Percentiles rank a stretch among this genome's conserved stretches.
phyloP scores from a whole-genome alignment of 2,888 invertebrate genomes.

The Carpatolechia fugitivella region DNA sequence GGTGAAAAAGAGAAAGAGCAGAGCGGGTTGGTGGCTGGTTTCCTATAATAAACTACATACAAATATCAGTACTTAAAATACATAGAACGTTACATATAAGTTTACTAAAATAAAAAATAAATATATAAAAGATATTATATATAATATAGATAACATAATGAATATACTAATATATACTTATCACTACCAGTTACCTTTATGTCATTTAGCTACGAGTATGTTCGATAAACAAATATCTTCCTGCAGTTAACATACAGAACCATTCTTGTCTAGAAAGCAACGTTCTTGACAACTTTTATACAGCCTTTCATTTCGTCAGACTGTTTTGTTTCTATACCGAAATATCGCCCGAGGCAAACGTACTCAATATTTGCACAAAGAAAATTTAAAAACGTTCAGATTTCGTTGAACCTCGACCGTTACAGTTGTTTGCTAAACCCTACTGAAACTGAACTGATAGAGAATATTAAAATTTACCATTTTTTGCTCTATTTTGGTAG shows the following conservation, averaged over 20 bases:
- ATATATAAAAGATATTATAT: too few species aligned
- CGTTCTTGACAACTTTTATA: conserved; percentile 12
- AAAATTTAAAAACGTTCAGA: conserved; percentile 11
- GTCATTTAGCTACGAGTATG: too few species aligned
- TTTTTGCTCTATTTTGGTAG: background rate
- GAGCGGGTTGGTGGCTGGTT: too few species aligned
- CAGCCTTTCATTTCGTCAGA: conserved; percentile 21
- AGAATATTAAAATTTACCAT: background rate
- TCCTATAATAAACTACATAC: too few species aligned
- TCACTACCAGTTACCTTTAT: too few species aligned
- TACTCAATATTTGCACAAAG: conserved; percentile 8
- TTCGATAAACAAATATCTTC: too few species aligned
- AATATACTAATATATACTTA: too few species aligned
- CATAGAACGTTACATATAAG: too few species aligned
- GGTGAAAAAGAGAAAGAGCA: too few species aligned
- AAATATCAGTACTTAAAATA: too few species aligned
- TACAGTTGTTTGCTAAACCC: background rate
- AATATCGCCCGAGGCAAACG: conserved; percentile 8
- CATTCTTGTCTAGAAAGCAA: background rate
- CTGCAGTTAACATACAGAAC: background rate
- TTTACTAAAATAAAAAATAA: too few species aligned
- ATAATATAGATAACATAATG: too few species aligned
- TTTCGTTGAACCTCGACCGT: background rate
- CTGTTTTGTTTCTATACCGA: conserved; percentile 22
- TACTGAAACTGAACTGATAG: background rate